Conservation (phyloP, 1,140 invertebrate species). For the Tyrophagus putrescentiae region DNA sequence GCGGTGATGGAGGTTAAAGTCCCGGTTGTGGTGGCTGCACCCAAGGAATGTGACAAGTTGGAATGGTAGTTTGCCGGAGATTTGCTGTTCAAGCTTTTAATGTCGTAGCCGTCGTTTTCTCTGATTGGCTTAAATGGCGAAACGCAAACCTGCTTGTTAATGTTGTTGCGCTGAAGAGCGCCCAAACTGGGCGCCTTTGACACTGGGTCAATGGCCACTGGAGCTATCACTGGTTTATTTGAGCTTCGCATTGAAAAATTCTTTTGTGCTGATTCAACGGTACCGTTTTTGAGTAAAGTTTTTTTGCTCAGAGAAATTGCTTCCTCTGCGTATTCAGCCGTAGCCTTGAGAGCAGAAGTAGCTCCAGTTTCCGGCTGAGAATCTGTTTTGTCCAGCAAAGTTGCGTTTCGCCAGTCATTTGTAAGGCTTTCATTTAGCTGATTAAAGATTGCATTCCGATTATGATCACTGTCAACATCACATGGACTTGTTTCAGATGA, state of each 20-base stretch:
- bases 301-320: constrained; percentile 7
- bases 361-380: background rate
- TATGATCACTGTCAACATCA: background rate
- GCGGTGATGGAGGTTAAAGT: background rate
- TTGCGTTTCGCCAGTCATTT: background rate
- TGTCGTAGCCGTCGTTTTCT: background rate
- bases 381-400: background rate
- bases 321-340: constrained; percentile 4
- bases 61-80: too few relatives aligned
- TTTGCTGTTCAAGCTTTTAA: background rate
- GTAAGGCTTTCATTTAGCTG: constrained; percentile 2
- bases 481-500: background rate
- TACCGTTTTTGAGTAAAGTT: background rate
- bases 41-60: too few relatives aligned
- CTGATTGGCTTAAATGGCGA: constrained; percentile 12
- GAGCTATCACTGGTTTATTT: background rate
- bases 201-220: background rate
- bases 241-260: background rate
- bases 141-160: background rate
- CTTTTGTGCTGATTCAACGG: background rate
- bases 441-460: constrained; percentile 13
- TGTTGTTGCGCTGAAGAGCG: background rate
- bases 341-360: background rate
- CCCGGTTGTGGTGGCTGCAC: background rate
- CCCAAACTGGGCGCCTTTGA: background rate